A percentile compares a stretch with the other conserved stretches of the same genome.
phyloP scores from a whole-genome alignment of 2,888 invertebrate genomes.

The Tipula confusa region DNA sequence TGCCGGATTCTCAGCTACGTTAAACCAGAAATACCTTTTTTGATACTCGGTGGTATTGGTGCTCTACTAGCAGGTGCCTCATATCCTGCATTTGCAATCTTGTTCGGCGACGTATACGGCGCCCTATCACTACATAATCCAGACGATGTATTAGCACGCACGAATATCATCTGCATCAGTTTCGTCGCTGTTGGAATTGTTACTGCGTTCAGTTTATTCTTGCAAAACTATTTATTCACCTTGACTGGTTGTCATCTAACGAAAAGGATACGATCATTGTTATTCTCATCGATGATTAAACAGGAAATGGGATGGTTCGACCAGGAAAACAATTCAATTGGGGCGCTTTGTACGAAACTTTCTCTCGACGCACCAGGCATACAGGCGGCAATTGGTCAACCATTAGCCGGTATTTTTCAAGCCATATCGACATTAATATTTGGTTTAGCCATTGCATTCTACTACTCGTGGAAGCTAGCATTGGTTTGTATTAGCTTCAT shows the following conservation, averaged over 20 bases:
- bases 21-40: slow-evolving; percentile 63
- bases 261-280: slow-evolving; percentile 52
- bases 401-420: slow-evolving; percentile 65
- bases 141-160: slow-evolving; percentile 54
- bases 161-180: slow-evolving; percentile 58
- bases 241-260: slow-evolving; percentile 73
- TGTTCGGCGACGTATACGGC: slow-evolving; percentile 73
- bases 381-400: slow-evolving; percentile 68
- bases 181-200: slow-evolving; percentile 62
- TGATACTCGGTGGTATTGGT: slow-evolving; percentile 60
- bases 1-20: slow-evolving; percentile 61
- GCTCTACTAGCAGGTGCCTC: slow-evolving; percentile 65
- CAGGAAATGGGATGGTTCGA: slow-evolving; percentile 77
- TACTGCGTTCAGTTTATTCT: slow-evolving; percentile 62
- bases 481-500: slow-evolving; percentile 62
- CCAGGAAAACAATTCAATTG: slow-evolving; percentile 61
- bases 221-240: slow-evolving; percentile 71
- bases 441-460: slow-evolving; percentile 59
- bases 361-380: slow-evolving; percentile 70
- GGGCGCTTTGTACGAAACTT: slow-evolving; percentile 63
- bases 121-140: slow-evolving; percentile 60
- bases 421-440: slow-evolving; percentile 61
- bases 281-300: slow-evolving; percentile 62
- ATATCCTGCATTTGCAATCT: slow-evolving; percentile 69
- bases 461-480: slow-evolving; percentile 67